phyloP scores from a whole-genome alignment of 30 jellyfish, hydroid and myxozoan genomes.

The Aurelia aurita complex sp. Pacific region DNA sequence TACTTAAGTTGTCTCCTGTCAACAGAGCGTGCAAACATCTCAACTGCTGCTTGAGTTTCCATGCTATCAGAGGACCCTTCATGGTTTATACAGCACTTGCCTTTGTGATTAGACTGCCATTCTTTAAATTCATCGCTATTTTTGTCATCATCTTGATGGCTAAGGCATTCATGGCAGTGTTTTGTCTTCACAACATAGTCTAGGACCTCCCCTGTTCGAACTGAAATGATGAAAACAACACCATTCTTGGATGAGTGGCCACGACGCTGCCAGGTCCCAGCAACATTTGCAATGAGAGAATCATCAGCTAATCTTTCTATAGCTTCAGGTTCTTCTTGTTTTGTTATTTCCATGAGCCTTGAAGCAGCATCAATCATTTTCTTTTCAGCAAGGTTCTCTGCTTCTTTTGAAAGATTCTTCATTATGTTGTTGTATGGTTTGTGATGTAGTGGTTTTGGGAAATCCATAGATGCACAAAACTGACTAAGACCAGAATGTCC shows the following conservation, averaged over 20 bases:
- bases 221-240: constrained; percentile 1
- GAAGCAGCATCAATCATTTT: constrained; percentile 25
- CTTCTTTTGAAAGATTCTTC: not conserved
- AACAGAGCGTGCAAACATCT: constrained; percentile 38
- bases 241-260: not conserved
- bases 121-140: not conserved
- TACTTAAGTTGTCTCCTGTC: constrained; percentile 19
- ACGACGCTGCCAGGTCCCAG: constrained; percentile 52
- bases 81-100: constrained; percentile 28
- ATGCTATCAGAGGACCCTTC: constrained; percentile 39
- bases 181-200: constrained; percentile 44
- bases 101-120: constrained; percentile 7
- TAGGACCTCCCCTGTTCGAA: constrained; percentile 39
- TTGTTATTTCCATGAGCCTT: constrained; percentile 20
- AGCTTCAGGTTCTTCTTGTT: constrained; percentile 28
- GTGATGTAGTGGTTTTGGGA: constrained; percentile 2
- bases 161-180: constrained; percentile 36
- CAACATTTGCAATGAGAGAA: not conserved
- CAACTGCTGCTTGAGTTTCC: constrained; percentile 50
- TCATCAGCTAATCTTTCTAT: constrained; percentile 27
- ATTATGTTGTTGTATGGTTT: constrained; percentile 7
- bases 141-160: constrained; percentile 26
- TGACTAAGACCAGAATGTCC: constrained; percentile 52
- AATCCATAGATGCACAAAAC: constrained; percentile 34
- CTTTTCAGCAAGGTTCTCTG: constrained; percentile 17